phyloP scores from a whole-genome alignment of 30 jellyfish, hydroid and myxozoan species.

The Aurelia sp. region DNA sequence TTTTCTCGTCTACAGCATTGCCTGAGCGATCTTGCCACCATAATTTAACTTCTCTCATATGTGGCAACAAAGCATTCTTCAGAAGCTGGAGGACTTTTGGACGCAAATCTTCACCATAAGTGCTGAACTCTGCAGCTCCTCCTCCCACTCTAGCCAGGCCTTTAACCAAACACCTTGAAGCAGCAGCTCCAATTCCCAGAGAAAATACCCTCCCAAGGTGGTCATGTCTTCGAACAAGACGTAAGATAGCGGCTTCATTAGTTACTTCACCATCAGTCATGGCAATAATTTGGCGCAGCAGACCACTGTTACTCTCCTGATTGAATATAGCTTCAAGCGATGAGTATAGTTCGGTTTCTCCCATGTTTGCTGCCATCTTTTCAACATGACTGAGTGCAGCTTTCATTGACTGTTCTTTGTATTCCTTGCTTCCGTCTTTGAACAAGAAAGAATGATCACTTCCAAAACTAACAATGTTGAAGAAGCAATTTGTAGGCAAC shows the following conservation, averaged over 20 bases:
- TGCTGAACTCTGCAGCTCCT: not conserved
- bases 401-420: not conserved
- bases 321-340: slow-evolving; percentile 10
- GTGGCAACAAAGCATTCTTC: not conserved
- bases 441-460: not conserved
- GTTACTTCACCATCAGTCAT: slow-evolving; percentile 27
- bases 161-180: not conserved
- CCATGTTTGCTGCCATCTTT: slow-evolving; percentile 7
- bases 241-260: not conserved
- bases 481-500: not conserved
- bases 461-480: slow-evolving; percentile 28
- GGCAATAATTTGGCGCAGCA: not conserved
- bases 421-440: not conserved
- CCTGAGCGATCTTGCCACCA: not conserved
- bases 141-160: not conserved
- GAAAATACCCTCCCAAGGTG: not conserved
- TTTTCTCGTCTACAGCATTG: not conserved
- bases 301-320: not conserved
- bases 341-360: slow-evolving; percentile 15
- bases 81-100: slow-evolving; percentile 1
- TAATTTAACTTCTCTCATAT: not conserved
- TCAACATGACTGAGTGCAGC: not conserved
- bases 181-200: not conserved
- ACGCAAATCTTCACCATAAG: not conserved
- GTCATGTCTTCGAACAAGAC: not conserved